A percentile compares a stretch with the other conserved stretches of the same genome.
These are phyloP conservation scores for Notothenia coriiceps DNA, from an alignment of 2,113 vertebrate genomes.

Conservation along the genomic window DNA sequence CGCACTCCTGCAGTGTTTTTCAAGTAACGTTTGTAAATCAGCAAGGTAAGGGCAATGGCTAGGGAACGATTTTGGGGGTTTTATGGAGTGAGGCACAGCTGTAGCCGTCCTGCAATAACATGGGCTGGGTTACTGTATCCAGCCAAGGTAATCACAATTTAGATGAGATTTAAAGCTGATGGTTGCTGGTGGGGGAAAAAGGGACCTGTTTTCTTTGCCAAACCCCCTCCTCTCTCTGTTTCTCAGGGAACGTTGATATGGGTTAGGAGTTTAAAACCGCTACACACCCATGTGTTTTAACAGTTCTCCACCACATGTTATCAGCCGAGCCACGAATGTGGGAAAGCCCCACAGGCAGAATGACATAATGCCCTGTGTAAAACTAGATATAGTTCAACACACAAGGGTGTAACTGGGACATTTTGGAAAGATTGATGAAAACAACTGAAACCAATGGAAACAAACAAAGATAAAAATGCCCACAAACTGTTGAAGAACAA, in stretches of 20 bases:
- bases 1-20: conserved; percentile 18
- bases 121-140: conserved; percentile 57
- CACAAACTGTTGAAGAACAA: not conserved
- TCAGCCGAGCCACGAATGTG: conserved; percentile 79
- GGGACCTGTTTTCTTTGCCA: conserved; percentile 61
- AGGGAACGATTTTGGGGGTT: conserved; percentile 38
- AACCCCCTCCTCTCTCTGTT: conserved; percentile 52
- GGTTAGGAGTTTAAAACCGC: conserved; percentile 70
- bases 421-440: conserved; percentile 63
- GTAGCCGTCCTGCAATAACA: conserved; percentile 63
- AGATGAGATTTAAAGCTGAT: conserved; percentile 69
- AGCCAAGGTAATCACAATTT: conserved; percentile 70
- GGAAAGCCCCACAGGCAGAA: conserved; percentile 77
- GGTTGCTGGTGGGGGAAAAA: conserved; percentile 39
- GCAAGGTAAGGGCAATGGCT: conserved; percentile 41
- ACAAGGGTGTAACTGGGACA: conserved; percentile 70
- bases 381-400: conserved; percentile 68
- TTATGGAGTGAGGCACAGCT: conserved; percentile 61
- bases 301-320: conserved; percentile 77
- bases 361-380: conserved; percentile 75
- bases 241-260: conserved; percentile 72
- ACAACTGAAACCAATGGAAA: conserved; percentile 56
- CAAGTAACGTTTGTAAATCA: conserved; percentile 49
- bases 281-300: conserved; percentile 76
- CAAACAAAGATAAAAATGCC: conserved; percentile 36